Evolutionary conservation across 2,888 invertebrate genomes (phyloP).

Genomic region (Drosophila lacicola): DNA sequence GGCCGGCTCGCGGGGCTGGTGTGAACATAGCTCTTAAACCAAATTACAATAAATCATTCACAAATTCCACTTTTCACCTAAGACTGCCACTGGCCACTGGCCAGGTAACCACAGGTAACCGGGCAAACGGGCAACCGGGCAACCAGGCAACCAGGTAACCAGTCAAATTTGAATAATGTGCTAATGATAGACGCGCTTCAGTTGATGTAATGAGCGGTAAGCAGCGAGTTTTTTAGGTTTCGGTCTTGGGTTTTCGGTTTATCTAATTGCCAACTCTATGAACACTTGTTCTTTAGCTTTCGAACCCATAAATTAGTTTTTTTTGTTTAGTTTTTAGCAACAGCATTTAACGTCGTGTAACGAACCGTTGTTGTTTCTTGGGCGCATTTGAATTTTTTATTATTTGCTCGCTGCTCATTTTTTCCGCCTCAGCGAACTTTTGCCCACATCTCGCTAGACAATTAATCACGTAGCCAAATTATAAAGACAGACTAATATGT

Average conservation of each 20-base stretch:
- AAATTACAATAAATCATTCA: constrained; percentile 82
- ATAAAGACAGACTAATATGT: constrained; percentile 34
- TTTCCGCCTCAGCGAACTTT: constrained; percentile 65
- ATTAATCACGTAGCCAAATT: constrained; percentile 72
- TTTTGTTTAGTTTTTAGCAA: constrained; percentile 56
- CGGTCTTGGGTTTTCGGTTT: constrained; percentile 10
- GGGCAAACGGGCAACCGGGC: constrained; percentile 5
- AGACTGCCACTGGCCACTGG: constrained; percentile 15
- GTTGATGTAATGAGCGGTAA: constrained; percentile 68
- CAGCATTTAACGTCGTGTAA: constrained; percentile 59
- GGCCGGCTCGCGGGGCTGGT: constrained; percentile 60
- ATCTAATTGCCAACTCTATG: constrained; percentile 15
- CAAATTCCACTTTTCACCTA: constrained; percentile 81
- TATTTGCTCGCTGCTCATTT: constrained; percentile 56
- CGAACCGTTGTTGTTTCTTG: constrained; percentile 55
- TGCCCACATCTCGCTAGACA: constrained; percentile 29
- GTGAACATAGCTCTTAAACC: constrained; percentile 82
- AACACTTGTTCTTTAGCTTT: constrained; percentile 59
- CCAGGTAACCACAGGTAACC: constrained; percentile 33
- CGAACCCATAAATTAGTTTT: constrained; percentile 62
- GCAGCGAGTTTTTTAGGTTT: constrained; percentile 16
- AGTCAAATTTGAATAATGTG: constrained; percentile 79
- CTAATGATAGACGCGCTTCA: constrained; percentile 80
- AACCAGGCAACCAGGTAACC: constrained; percentile 44
- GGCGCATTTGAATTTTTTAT: constrained; percentile 36